Evolutionary conservation across 2,888 invertebrate genomes (phyloP).

Genomic region (Drosophila birchii): DNA sequence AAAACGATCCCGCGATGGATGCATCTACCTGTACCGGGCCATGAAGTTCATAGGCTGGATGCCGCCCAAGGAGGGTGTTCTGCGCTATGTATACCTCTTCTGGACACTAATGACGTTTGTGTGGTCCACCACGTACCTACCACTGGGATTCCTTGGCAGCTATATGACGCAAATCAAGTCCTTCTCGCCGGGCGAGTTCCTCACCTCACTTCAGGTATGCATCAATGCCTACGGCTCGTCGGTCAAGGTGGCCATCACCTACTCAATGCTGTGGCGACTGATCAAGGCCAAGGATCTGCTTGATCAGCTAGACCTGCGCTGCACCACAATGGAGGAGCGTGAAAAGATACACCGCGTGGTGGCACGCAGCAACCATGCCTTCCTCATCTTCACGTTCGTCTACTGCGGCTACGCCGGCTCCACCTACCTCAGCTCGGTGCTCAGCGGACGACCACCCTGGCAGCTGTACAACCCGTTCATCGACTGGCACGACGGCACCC

Average conservation of each 20-base stretch:
- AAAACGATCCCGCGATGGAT: conserved; percentile 55
- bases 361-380: conserved; percentile 56
- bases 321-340: conserved; percentile 54
- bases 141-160: conserved; percentile 62
- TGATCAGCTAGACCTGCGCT: conserved; percentile 65
- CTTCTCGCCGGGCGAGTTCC: conserved; percentile 67
- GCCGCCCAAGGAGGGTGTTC: conserved; percentile 52
- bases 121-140: conserved; percentile 54
- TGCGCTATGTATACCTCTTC: conserved; percentile 51
- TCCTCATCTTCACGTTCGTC: conserved; percentile 61
- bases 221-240: conserved; percentile 71
- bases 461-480: conserved; percentile 71
- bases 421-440: conserved; percentile 60
- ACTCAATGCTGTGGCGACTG: conserved; percentile 58
- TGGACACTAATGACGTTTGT: conserved; percentile 55
- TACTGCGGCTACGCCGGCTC: conserved; percentile 63
- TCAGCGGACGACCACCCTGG: conserved; percentile 69
- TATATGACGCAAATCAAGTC: conserved; percentile 57
- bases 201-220: conserved; percentile 72
- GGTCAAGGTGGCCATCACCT: conserved; percentile 61
- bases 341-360: conserved; percentile 60
- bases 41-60: conserved; percentile 65
- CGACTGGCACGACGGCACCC: conserved; percentile 61
- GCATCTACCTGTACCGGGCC: conserved; percentile 60
- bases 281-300: conserved; percentile 55